Conservation (phyloP, 2,113 vertebrate genomes). For the Rhinolophus ferrumequinum region DNA sequence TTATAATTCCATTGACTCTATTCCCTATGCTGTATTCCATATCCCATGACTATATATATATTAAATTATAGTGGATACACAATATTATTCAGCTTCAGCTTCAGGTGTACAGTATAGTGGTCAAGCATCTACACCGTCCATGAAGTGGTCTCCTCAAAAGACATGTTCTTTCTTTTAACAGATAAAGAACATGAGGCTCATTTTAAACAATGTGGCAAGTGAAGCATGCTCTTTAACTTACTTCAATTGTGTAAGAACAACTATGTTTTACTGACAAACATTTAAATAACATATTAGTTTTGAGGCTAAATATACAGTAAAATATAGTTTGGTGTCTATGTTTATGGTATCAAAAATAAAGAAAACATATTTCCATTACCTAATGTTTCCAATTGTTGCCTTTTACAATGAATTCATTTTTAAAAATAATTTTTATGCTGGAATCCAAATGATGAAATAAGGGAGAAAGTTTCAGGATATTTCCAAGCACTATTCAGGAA, state of each 20-base stretch:
- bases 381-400: background rate
- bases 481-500: background rate
- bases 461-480: background rate
- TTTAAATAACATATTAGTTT: constrained; percentile 23
- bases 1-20: too few relatives aligned
- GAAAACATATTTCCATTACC: background rate
- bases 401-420: background rate
- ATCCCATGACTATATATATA: too few relatives aligned
- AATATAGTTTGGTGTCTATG: background rate
- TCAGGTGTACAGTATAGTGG: too few relatives aligned
- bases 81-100: too few relatives aligned
- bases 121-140: too few relatives aligned
- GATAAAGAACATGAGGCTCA: background rate
- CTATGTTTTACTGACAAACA: constrained; percentile 36
- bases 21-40: too few relatives aligned
- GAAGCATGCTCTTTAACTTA: background rate
- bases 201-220: background rate
- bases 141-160: too few relatives aligned
- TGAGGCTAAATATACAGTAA: constrained; percentile 20
- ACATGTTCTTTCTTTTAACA: background rate
- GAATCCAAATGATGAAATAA: background rate
- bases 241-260: background rate
- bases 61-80: too few relatives aligned
- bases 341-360: background rate
- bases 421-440: background rate